Evolutionary conservation across 2,113 vertebrate species (phyloP).

Genomic region (Vulpes lagopus): DNA sequence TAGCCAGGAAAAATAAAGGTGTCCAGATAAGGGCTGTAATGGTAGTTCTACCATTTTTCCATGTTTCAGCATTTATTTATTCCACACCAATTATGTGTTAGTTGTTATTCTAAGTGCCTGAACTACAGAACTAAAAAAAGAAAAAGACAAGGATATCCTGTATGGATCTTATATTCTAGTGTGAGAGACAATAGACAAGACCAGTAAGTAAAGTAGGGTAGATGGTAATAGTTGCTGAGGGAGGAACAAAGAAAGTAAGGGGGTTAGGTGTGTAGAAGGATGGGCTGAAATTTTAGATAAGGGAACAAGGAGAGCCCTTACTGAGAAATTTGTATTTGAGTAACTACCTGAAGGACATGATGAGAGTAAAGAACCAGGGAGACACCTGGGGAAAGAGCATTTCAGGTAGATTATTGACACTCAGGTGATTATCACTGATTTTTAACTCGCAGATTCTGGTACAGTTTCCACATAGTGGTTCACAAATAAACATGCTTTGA

Average conservation of each 20-base stretch:
- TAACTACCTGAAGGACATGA: background rate
- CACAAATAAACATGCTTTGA: constrained; percentile 35
- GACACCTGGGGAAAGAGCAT: background rate
- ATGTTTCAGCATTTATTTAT: background rate
- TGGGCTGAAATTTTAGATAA: background rate
- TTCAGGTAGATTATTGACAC: background rate
- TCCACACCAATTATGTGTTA: background rate
- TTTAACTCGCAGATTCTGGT: background rate
- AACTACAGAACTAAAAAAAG: background rate
- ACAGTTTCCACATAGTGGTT: background rate
- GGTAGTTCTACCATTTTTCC: background rate
- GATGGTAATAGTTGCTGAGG: background rate
- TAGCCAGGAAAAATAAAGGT: background rate
- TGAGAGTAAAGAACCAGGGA: background rate
- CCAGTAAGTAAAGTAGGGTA: background rate
- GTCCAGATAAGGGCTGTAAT: background rate
- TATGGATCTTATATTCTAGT: background rate
- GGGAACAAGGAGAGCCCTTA: background rate
- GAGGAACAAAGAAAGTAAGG: background rate
- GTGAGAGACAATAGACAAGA: background rate
- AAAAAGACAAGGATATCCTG: background rate
- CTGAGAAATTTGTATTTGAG: background rate
- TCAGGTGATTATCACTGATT: background rate
- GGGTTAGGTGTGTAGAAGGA: rapidly evolving
- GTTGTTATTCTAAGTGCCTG: background rate